Percentiles rank a stretch among this genome's conserved stretches.
Conservation (phyloP, 37 sponge, comb jelly and placozoan genomes). For the Cliona cf. orientalis region DNA sequence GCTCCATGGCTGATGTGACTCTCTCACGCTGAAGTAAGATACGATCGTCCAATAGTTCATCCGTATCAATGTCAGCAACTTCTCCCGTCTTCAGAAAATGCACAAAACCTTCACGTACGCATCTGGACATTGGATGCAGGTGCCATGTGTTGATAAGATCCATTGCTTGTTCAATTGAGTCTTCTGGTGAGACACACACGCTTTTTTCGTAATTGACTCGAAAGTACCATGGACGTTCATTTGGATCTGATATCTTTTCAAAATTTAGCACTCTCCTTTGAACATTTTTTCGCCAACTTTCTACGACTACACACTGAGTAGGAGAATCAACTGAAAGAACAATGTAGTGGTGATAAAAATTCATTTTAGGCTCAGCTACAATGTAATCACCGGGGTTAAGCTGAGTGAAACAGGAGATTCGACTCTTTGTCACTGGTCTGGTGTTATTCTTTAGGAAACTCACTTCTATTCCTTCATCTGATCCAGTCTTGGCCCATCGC, state of each 20-base stretch:
- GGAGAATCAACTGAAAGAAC: constrained; percentile 25
- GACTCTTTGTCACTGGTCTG: constrained; percentile 39
- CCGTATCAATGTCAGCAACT: constrained; percentile 14
- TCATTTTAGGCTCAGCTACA: background rate
- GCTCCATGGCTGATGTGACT: background rate
- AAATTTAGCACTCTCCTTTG: background rate
- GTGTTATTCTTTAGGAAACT: constrained; percentile 15
- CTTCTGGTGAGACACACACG: constrained; percentile 9
- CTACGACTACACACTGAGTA: constrained; percentile 1
- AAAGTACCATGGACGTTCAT: no score
- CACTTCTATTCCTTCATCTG: constrained; percentile 42
- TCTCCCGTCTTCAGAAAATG: constrained; percentile 30
- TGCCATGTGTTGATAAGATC: background rate
- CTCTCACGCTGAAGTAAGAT: constrained; percentile 20
- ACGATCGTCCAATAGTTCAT: constrained; percentile 22
- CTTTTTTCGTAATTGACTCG: constrained; percentile 28
- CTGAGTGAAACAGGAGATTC: constrained; percentile 29
- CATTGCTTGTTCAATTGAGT: constrained; percentile 13
- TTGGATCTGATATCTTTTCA: background rate
- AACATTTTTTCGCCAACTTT: constrained; percentile 15
- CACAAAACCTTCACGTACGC: constrained; percentile 22
- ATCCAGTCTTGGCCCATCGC: constrained; percentile 54
- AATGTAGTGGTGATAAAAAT: constrained; percentile 19
- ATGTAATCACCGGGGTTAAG: constrained; percentile 50
- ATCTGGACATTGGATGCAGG: no score